Conservation (phyloP, 2,797 vertebrate genomes). For the Dendrocincla tyrannina region DNA sequence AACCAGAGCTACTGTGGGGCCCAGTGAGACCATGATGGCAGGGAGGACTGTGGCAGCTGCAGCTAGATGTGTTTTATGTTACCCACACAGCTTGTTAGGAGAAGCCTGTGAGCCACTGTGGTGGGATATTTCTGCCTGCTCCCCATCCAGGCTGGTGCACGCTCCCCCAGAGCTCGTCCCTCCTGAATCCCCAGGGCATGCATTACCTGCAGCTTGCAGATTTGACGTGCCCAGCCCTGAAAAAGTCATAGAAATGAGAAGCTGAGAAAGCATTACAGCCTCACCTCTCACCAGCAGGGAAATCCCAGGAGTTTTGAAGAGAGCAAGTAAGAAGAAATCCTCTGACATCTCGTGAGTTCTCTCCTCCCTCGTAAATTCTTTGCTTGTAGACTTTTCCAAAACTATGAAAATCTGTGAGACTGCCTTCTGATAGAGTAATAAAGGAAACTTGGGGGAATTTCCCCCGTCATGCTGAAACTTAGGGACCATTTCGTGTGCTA, state of each 20-base stretch:
- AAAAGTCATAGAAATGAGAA: not conserved
- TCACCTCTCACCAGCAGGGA: not conserved
- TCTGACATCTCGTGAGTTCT: not conserved
- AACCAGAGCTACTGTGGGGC: not conserved
- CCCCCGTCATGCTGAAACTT: not conserved
- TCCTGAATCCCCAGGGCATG: not conserved
- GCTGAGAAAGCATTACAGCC: not conserved
- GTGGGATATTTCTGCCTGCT: not conserved
- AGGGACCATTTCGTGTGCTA: not conserved
- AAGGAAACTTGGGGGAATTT: slow-evolving; percentile 9
- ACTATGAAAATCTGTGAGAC: not conserved
- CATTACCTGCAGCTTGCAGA: not conserved
- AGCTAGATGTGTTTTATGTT: not conserved
- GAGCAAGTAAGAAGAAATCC: not conserved
- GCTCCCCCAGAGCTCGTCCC: not conserved
- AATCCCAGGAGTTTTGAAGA: not conserved
- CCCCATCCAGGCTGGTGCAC: not conserved
- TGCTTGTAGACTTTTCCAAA: not conserved
- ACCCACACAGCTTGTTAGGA: not conserved
- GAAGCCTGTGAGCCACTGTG: not conserved
- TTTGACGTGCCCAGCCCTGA: not conserved
- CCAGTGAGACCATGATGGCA: not conserved
- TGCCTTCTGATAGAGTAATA: not conserved
- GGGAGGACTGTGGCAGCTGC: not conserved
- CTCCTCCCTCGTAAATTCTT: not conserved